phyloP scores from a whole-genome alignment of 1,140 invertebrate genomes.

The Saxidomus purpurata region DNA sequence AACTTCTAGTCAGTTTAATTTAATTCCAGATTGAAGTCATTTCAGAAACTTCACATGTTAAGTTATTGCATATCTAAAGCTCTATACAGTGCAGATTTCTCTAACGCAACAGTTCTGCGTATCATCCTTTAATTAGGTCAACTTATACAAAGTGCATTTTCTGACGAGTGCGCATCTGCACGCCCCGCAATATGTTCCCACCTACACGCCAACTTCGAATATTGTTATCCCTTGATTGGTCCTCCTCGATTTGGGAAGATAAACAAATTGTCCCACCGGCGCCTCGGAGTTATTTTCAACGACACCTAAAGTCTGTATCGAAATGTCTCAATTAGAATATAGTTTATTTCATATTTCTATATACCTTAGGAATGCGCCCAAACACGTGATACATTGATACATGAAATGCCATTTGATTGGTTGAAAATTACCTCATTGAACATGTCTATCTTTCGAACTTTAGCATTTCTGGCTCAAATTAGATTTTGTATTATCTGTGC shows the following conservation, averaged over 20 bases:
- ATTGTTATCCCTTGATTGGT: not conserved
- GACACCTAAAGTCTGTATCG: constrained; percentile 18
- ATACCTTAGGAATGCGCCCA: constrained; percentile 18
- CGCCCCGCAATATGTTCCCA: not conserved
- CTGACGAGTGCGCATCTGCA: no score
- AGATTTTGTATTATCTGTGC: not conserved
- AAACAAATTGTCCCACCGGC: not conserved
- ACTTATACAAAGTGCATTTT: no score
- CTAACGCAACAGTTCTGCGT: no score
- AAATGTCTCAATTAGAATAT: constrained; percentile 1
- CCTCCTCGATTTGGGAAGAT: not conserved
- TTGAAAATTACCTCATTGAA: constrained; percentile 9
- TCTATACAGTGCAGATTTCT: no score
- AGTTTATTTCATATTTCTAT: not conserved
- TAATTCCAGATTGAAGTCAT: no score
- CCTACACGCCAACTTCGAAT: constrained; percentile 7
- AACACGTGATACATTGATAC: constrained; percentile 13
- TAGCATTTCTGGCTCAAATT: constrained; percentile 25
- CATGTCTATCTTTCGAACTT: constrained; percentile 40
- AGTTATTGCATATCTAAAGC: no score
- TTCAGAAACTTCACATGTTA: no score
- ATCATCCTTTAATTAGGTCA: no score
- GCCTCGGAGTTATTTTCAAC: constrained; percentile 30
- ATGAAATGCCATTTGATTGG: constrained; percentile 17
- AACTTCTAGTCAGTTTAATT: no score